phyloP scores from a whole-genome alignment of 2,797 vertebrate genomes.

The Etheostoma perlongum region DNA sequence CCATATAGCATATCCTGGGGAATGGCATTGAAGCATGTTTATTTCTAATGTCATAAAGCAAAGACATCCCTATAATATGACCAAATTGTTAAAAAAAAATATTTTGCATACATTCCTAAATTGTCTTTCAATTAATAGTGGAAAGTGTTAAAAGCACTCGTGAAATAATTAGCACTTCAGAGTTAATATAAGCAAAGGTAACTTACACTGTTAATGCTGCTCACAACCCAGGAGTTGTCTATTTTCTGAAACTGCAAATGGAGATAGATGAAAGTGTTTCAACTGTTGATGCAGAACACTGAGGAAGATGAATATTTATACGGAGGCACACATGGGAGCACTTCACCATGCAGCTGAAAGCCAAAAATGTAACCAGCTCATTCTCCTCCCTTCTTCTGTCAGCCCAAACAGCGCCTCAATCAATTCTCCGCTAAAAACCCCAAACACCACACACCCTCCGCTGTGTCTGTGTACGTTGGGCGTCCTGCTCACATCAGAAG shows the following conservation, averaged over 20 bases:
- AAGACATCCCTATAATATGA: background rate
- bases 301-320: constrained; percentile 82
- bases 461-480: constrained; percentile 12
- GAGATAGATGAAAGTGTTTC: constrained; percentile 76
- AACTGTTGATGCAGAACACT: constrained; percentile 74
- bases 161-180: constrained; percentile 26
- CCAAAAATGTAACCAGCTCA: constrained; percentile 57
- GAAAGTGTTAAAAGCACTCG: constrained; percentile 2
- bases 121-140: constrained; percentile 10
- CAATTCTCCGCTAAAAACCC: constrained; percentile 49
- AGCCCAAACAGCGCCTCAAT: constrained; percentile 63
- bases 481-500: constrained; percentile 51
- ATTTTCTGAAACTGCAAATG: constrained; percentile 61
- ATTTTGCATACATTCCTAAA: background rate
- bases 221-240: constrained; percentile 48
- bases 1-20: background rate
- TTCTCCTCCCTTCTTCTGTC: constrained; percentile 54
- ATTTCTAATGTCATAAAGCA: constrained; percentile 5
- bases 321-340: constrained; percentile 66
- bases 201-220: constrained; percentile 32
- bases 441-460: constrained; percentile 41
- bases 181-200: constrained; percentile 34
- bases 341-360: constrained; percentile 64
- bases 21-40: background rate
- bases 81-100: constrained; percentile 2